Evolutionary conservation across 2,113 vertebrate species (phyloP), one percentile per base, ranked within the genome.

Genomic region (Eulemur macaco): DNA sequence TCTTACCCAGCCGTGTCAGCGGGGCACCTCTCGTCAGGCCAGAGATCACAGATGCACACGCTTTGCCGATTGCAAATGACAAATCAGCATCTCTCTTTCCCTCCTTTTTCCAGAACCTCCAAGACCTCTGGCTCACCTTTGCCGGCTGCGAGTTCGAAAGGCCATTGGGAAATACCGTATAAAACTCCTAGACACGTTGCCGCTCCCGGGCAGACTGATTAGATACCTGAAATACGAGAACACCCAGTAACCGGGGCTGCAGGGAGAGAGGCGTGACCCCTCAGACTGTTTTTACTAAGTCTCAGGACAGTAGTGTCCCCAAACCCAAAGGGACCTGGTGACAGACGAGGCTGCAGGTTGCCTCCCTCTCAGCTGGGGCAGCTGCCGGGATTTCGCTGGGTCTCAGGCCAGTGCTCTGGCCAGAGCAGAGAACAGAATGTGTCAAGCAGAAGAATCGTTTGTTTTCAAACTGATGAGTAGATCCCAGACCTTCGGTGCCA

Each of bases 101-200:
- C 0, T 83, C 20, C 97, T 98, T 92, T 96, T 97, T 93, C 89
- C 98, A 99, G 99, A 98, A 95, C 99, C 98, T 14, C 99, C 99
- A 8, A 99, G 99, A 87, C 98, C 99, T 50, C 99, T 99, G 93
- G 98, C 98, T 94, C 99, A 99, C 95, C 99, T 99, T 29, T 99
- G 99, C 96, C 99, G 99, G 85, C 92, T 99, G 86, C 99, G 95
- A 95, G 98, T 99, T 54, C 98, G 99, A 83, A 98, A 98, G 88
- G 98, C 99, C 89, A 97, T 99, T 52, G 99, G 99, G 80, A 98
- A 97, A 52, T 97, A 98, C 23, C 99, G 99, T 71, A 97, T 99
- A 89, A 98, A 98, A 52, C 98, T 98, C 50, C 97, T 99, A 5
- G 97, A 98, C 87, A 98, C 98, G 0, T 97, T 99, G 97, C 99